Conservation (phyloP, 2,888 invertebrate genomes). For the Caenorhabditis drosophilae region DNA sequence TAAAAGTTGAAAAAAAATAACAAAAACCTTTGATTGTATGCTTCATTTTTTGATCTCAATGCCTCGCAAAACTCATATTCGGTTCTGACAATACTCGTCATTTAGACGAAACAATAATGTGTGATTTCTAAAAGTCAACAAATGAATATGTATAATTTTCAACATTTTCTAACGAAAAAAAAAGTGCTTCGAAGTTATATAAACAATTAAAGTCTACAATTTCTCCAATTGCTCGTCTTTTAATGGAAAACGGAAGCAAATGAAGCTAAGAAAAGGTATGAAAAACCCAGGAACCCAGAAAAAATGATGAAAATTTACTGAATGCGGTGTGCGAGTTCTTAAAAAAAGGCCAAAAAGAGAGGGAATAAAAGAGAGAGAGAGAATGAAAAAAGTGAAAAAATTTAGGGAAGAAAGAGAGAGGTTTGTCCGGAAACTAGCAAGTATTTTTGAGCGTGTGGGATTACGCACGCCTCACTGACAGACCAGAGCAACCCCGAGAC, state of each 20-base stretch:
- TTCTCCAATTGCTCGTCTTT: too few relatives aligned
- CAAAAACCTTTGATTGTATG: slow-evolving; percentile 8
- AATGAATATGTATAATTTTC: too few relatives aligned
- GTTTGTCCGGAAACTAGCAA: slow-evolving; percentile 19
- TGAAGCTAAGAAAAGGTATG: too few relatives aligned
- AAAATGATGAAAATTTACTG: too few relatives aligned
- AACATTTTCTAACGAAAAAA: too few relatives aligned
- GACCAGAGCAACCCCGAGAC: too few relatives aligned
- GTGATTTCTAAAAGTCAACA: not conserved
- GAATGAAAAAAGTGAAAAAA: not conserved
- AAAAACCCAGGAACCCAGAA: too few relatives aligned
- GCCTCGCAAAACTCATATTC: slow-evolving; percentile 25
- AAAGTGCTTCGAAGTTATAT: too few relatives aligned
- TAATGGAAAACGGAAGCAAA: too few relatives aligned
- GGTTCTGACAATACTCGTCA: slow-evolving; percentile 33
- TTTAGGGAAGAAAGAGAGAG: slow-evolving; percentile 8
- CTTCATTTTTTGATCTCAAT: slow-evolving; percentile 9
- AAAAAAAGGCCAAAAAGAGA: too few relatives aligned
- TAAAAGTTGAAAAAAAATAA: not conserved
- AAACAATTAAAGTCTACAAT: too few relatives aligned
- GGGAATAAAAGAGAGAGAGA: slow-evolving; percentile 6
- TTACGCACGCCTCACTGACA: slow-evolving; percentile 38
- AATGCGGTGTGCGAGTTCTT: too few relatives aligned
- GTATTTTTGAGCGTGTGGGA: slow-evolving; percentile 31
- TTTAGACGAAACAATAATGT: slow-evolving; percentile 7